phyloP scores from a whole-genome alignment of 1,140 invertebrate species.

The Drosophila novamexicana region DNA sequence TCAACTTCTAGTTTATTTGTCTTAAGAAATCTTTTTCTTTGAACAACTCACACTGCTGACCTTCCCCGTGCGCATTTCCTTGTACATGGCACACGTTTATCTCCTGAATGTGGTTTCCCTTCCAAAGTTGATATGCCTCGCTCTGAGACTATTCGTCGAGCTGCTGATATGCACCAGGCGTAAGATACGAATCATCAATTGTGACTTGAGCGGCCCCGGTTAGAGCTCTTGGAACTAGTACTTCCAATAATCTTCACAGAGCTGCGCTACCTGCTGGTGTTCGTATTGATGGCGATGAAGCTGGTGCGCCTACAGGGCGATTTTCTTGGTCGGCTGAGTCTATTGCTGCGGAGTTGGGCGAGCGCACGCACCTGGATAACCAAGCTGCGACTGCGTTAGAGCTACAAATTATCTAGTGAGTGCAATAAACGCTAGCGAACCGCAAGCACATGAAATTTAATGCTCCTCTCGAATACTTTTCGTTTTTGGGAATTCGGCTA shows the following conservation, averaged over 20 bases:
- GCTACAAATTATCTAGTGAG: slow-evolving; percentile 58
- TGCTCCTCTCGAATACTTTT: slow-evolving; percentile 46
- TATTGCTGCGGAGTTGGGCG: slow-evolving; percentile 8
- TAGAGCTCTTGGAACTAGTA: neutral
- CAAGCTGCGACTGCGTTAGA: slow-evolving; percentile 12
- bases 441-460: slow-evolving; percentile 69
- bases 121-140: slow-evolving; percentile 1
- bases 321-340: neutral
- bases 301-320: neutral
- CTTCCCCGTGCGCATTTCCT: slow-evolving; percentile 14
- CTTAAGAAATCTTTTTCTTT: neutral
- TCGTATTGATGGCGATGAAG: neutral
- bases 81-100: slow-evolving; percentile 22
- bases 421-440: slow-evolving; percentile 56
- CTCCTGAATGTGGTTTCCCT: slow-evolving; percentile 19
- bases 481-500: slow-evolving; percentile 21
- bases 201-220: neutral
- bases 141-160: neutral
- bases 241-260: neutral
- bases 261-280: neutral
- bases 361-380: slow-evolving; percentile 31
- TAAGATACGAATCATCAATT: neutral
- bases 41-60: slow-evolving; percentile 3
- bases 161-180: neutral
- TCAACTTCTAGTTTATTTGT: slow-evolving; percentile 24